Evolutionary conservation across 1,140 invertebrate genomes (phyloP).

Genomic region (Brachionus koreanus): DNA sequence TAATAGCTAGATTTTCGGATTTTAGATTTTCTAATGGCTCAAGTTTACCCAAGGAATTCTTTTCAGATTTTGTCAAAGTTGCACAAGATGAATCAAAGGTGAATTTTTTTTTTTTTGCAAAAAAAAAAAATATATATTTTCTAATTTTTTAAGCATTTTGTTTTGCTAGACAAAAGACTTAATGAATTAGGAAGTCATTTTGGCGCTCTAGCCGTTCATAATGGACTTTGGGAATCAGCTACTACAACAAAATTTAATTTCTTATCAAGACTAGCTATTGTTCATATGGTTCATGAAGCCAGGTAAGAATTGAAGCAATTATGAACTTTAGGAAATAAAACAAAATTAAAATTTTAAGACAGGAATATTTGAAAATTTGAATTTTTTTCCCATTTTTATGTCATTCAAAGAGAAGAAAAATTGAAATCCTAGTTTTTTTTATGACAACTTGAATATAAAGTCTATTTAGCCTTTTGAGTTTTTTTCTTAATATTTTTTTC

Average conservation of each 20-base stretch:
- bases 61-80: conserved; percentile 48
- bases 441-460: too few species aligned
- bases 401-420: too few species aligned
- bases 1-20: conserved; percentile 46
- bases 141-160: conserved; percentile 46
- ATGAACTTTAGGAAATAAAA: neutral
- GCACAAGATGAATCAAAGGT: conserved; percentile 48
- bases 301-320: conserved; percentile 40
- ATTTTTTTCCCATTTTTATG: too few species aligned
- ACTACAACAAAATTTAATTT: conserved; percentile 46
- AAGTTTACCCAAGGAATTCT: conserved; percentile 46
- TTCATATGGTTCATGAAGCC: conserved; percentile 49
- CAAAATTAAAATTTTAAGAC: neutral
- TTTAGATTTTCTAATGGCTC: conserved; percentile 34
- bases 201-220: conserved; percentile 48
- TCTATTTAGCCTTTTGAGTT: too few species aligned
- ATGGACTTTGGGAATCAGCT: conserved; percentile 48
- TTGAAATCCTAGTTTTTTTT: too few species aligned
- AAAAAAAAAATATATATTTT: neutral
- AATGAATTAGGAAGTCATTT: conserved; percentile 47
- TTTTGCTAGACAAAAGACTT: conserved; percentile 46
- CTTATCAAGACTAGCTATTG: conserved; percentile 47
- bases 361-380: neutral
- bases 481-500: too few species aligned
- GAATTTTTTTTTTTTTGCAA: neutral